These are phyloP conservation scores for Latrodectus hesperus DNA, from an alignment of 2,888 invertebrate species.

Conservation along the genomic window DNA sequence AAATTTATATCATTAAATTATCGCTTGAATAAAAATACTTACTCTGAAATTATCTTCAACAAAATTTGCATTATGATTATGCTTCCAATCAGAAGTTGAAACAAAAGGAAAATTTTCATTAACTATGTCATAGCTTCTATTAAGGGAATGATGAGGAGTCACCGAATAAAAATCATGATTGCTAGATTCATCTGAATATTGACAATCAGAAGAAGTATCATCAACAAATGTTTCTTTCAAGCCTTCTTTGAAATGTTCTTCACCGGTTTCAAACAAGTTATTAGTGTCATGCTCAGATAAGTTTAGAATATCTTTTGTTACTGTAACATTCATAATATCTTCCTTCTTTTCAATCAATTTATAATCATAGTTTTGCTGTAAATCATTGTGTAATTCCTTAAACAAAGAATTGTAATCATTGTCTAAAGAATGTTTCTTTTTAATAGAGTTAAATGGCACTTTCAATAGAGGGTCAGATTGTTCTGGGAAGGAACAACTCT, in stretches of 20 bases:
- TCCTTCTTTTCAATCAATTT: constrained; percentile 50
- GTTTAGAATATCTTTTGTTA: constrained; percentile 1
- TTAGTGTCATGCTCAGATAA: constrained; percentile 6
- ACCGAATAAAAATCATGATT: constrained; percentile 36
- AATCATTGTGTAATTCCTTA: constrained; percentile 48
- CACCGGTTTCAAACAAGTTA: constrained; percentile 7
- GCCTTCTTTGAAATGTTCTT: constrained; percentile 52
- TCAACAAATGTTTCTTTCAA: constrained; percentile 64
- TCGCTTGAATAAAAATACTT: constrained; percentile 8
- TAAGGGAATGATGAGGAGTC: constrained; percentile 7
- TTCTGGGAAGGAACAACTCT: background rate
- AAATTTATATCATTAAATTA: background rate
- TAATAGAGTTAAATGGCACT: background rate
- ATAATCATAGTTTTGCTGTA: constrained; percentile 56
- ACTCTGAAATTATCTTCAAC: constrained; percentile 39
- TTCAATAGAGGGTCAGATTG: constrained; percentile 11
- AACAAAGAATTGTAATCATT: constrained; percentile 37
- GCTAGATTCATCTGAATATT: constrained; percentile 57
- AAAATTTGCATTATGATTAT: constrained; percentile 25
- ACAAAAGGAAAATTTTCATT: constrained; percentile 62
- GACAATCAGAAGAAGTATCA: constrained; percentile 56
- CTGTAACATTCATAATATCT: background rate
- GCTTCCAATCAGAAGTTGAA: constrained; percentile 40
- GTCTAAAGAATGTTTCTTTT: constrained; percentile 6
- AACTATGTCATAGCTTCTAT: constrained; percentile 6